These are phyloP conservation scores for Tetranychus piercei DNA, from an alignment of 2,888 invertebrate genomes.

Conservation along the genomic window DNA sequence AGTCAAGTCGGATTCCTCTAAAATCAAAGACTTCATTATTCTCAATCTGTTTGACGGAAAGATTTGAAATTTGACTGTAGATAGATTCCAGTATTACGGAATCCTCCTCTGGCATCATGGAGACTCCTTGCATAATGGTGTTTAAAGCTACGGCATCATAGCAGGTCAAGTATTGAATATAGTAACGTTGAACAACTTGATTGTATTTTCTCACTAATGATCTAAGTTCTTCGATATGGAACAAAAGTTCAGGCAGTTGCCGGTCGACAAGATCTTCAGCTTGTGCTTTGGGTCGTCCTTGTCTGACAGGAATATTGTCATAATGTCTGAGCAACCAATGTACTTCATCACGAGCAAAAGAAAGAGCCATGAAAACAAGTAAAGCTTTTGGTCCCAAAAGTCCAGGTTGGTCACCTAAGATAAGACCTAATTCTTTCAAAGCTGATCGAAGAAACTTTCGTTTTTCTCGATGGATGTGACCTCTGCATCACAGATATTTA, in stretches of 20 bases:
- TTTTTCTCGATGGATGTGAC: constrained; percentile 76
- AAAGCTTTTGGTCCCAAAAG: constrained; percentile 89
- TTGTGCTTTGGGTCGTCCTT: constrained; percentile 49
- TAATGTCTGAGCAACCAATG: constrained; percentile 84
- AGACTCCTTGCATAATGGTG: constrained; percentile 38
- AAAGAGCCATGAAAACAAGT: constrained; percentile 84
- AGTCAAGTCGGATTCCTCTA: constrained; percentile 79
- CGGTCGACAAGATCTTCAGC: constrained; percentile 77
- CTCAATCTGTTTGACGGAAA: constrained; percentile 84
- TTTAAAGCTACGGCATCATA: constrained; percentile 85
- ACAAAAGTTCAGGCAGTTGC: constrained; percentile 85
- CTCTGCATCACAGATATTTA: constrained; percentile 34
- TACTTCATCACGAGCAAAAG: constrained; percentile 89
- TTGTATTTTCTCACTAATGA: constrained; percentile 79
- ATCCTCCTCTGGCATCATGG: constrained; percentile 62
- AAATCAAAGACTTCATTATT: constrained; percentile 91
- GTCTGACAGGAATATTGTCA: constrained; percentile 70
- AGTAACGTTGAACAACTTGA: constrained; percentile 90
- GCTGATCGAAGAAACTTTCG: constrained; percentile 88
- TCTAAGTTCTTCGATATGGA: constrained; percentile 92
- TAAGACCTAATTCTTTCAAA: constrained; percentile 76
- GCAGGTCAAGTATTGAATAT: constrained; percentile 85
- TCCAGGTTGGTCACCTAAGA: constrained; percentile 94
- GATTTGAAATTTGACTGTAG: constrained; percentile 63
- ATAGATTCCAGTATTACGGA: constrained; percentile 78